These are phyloP conservation scores for Coptodon rendalli DNA, from an alignment of 2,113 vertebrate species.

Conservation along the genomic window DNA sequence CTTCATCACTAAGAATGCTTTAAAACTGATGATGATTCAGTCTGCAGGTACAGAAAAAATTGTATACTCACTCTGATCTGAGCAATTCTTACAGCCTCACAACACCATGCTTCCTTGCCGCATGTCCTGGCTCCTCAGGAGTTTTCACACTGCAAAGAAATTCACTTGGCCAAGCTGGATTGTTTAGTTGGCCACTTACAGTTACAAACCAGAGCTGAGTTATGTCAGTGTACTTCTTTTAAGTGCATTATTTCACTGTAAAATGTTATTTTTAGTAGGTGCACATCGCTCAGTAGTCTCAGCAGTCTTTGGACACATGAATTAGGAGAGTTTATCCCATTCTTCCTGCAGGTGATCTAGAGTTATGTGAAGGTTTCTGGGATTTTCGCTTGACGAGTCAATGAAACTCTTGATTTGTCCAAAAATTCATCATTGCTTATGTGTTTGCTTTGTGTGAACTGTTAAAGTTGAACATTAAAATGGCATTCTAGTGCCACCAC, in stretches of 20 bases:
- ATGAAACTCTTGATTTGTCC: not conserved
- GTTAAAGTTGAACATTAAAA: not conserved
- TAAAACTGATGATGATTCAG: not conserved
- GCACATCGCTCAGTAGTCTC: not conserved
- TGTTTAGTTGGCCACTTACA: not conserved
- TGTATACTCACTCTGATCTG: not conserved
- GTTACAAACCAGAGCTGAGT: not conserved
- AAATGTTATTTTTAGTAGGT: not conserved
- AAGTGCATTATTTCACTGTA: not conserved
- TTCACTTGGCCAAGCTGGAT: not conserved
- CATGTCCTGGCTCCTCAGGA: not conserved
- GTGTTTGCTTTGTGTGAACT: not conserved
- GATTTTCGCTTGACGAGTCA: not conserved
- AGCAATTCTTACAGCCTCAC: not conserved
- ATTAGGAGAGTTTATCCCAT: not conserved
- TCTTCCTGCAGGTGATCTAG: not conserved
- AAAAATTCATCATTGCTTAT: not conserved
- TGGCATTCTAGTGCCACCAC: not conserved
- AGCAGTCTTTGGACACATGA: not conserved
- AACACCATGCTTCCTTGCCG: not conserved
- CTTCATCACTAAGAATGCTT: not conserved
- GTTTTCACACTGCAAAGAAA: not conserved
- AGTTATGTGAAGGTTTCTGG: not conserved
- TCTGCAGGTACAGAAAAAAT: not conserved
- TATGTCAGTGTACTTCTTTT: not conserved